A percentile compares a stretch with the other conserved stretches of the same genome.
Conservation (phyloP, 2,113 vertebrate species). For the Gorilla gorilla region DNA sequence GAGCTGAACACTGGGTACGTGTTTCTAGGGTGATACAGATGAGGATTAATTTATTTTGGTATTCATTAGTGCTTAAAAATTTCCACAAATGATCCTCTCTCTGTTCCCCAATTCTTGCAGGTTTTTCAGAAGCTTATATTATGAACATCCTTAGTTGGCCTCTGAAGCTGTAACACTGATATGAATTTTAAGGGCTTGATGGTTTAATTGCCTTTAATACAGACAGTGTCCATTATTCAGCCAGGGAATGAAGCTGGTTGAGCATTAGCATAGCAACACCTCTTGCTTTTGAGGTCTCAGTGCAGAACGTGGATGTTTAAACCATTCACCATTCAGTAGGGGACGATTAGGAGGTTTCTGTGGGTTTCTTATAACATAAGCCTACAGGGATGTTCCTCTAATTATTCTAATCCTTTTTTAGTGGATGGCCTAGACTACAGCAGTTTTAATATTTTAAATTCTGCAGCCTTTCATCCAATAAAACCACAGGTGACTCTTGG, state of each 20-base stretch:
- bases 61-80: constrained; percentile 30
- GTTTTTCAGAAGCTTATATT: constrained; percentile 37
- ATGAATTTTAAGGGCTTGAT: constrained; percentile 23
- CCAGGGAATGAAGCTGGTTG: not conserved
- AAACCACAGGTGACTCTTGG: not conserved
- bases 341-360: constrained; percentile 51
- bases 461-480: constrained; percentile 5
- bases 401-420: constrained; percentile 56
- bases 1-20: not conserved
- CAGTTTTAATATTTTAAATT: constrained; percentile 44
- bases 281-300: constrained; percentile 40
- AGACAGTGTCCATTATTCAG: not conserved
- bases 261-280: constrained; percentile 37
- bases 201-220: constrained; percentile 57
- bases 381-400: constrained; percentile 42
- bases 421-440: not conserved
- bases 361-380: not conserved
- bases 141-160: not conserved
- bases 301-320: not conserved
- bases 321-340: not conserved
- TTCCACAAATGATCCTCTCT: not conserved
- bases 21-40: constrained; percentile 1
- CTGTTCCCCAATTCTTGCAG: not conserved
- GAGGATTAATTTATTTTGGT: not conserved
- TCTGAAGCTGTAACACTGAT: not conserved